Evolutionary conservation across 1,140 invertebrate genomes (phyloP).

Genomic region (Orius insidiosus): DNA sequence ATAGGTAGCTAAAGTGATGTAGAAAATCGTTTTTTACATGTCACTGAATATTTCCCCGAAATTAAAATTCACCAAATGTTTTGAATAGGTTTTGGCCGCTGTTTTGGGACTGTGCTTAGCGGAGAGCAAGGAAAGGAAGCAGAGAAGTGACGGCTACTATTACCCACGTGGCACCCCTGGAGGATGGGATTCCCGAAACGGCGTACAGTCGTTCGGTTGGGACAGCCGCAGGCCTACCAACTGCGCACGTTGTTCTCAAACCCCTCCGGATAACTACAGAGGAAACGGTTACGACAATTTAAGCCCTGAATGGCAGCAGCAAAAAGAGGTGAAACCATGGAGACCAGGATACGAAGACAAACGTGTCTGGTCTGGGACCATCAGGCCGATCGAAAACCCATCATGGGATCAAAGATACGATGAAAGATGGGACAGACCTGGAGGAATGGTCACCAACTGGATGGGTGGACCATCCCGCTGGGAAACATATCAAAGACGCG

Average conservation of each 20-base stretch:
- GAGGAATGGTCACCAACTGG: background rate
- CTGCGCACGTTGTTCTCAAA: background rate
- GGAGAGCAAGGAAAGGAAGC: no score
- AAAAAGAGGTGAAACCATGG: slow-evolving; percentile 8
- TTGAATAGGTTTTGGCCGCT: no score
- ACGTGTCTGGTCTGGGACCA: slow-evolving; percentile 7
- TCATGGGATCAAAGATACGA: background rate
- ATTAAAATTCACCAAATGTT: no score
- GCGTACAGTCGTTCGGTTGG: slow-evolving; percentile 17
- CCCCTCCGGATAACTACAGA: slow-evolving; percentile 12
- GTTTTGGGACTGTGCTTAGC: no score
- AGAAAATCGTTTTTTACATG: no score
- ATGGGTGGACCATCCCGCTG: background rate
- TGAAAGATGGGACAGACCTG: background rate
- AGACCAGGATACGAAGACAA: slow-evolving; percentile 7
- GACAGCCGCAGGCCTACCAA: slow-evolving; percentile 8
- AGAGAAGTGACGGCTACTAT: no score
- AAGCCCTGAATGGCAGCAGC: slow-evolving; percentile 20
- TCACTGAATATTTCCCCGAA: no score
- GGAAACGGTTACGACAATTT: slow-evolving; percentile 23
- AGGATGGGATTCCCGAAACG: slow-evolving; percentile 16
- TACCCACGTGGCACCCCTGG: slow-evolving; percentile 6
- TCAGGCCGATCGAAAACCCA: slow-evolving; percentile 1
- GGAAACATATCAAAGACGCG: slow-evolving; percentile 2
- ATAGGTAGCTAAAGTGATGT: no score